Conservation (phyloP, 2,113 vertebrate genomes). For the Macroglossus sobrinus region DNA sequence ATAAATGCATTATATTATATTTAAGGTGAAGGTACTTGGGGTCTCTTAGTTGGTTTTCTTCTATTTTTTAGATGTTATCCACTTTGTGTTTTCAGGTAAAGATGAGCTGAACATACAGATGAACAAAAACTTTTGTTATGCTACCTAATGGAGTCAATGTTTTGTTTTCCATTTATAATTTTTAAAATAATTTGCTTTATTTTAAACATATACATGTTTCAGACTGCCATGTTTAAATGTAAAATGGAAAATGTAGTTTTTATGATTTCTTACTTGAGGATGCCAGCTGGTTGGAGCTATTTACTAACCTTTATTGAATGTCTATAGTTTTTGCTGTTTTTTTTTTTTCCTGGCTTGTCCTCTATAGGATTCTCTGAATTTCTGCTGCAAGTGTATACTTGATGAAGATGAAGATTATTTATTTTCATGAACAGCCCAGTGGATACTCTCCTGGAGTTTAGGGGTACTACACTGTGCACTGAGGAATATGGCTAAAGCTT, state of each 20-base stretch:
- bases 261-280: not conserved
- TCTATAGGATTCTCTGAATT: not conserved
- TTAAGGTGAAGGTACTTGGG: not conserved
- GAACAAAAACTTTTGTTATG: not conserved
- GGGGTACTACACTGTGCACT: not conserved
- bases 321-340: not conserved
- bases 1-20: not conserved
- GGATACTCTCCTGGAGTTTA: not conserved
- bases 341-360: not conserved
- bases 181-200: not conserved
- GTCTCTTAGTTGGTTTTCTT: not conserved
- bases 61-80: not conserved
- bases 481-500: not conserved
- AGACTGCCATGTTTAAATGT: not conserved
- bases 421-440: not conserved
- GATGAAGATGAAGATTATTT: not conserved
- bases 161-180: not conserved
- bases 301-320: not conserved
- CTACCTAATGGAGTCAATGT: not conserved
- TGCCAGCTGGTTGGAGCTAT: not conserved
- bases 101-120: not conserved
- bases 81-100: not conserved
- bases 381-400: not conserved
- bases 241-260: not conserved
- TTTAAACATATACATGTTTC: not conserved